phyloP scores from a whole-genome alignment of 2,888 invertebrate species.

The Malthinus seriepunctatus region DNA sequence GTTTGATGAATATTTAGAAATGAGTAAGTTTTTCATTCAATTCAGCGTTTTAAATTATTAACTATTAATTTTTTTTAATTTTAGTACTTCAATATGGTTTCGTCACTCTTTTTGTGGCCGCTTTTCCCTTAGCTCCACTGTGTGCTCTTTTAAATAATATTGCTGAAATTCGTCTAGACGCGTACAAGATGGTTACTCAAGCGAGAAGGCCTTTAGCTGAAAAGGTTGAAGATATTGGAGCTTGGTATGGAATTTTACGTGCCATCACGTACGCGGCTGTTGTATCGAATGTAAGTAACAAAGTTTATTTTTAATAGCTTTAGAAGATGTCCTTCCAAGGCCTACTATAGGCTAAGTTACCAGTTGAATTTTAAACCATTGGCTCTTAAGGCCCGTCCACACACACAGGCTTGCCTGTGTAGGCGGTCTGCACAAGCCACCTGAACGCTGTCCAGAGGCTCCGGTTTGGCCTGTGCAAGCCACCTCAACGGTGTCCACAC shows the following conservation, averaged over 20 bases:
- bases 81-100: constrained; percentile 97
- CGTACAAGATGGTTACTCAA: constrained; percentile 97
- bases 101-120: constrained; percentile 95
- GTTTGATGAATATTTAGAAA: constrained; percentile 96
- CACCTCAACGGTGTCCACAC: no score
- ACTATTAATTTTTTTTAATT: no score
- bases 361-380: no score
- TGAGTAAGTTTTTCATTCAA: constrained; percentile 76
- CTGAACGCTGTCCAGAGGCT: no score
- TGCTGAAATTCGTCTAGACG: constrained; percentile 92
- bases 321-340: constrained; percentile 32
- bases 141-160: constrained; percentile 96
- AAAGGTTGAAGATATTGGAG: constrained; percentile 90
- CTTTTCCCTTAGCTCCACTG: constrained; percentile 93
- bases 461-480: no score
- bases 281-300: constrained; percentile 80
- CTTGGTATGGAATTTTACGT: constrained; percentile 88
- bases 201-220: constrained; percentile 87
- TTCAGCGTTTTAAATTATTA: no score
- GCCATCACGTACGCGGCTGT: constrained; percentile 91
- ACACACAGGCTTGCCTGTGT: no score
- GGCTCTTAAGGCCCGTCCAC: no score
- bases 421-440: no score
- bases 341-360: no score
- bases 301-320: no score